Conservation (phyloP, 2,113 vertebrate genomes). For the Penelope pileata region DNA sequence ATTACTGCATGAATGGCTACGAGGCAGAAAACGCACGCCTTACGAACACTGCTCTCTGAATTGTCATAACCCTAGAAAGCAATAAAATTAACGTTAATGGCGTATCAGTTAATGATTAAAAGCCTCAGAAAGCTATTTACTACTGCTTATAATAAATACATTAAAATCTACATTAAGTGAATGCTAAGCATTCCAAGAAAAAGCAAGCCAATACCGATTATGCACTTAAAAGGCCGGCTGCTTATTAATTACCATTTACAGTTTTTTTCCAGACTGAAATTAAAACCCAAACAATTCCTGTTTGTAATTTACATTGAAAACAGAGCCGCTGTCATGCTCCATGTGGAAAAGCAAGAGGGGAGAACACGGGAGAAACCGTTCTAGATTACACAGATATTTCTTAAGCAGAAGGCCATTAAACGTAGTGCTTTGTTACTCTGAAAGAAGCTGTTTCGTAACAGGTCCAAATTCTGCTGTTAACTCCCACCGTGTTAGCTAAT, state of each 20-base stretch:
- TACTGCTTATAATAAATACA: conserved; percentile 30
- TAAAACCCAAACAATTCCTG: background rate
- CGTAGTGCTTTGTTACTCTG: background rate
- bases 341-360: background rate
- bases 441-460: background rate
- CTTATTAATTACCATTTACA: background rate
- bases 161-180: background rate
- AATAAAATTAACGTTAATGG: conserved; percentile 60
- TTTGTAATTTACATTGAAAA: background rate
- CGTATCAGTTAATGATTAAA: conserved; percentile 52
- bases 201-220: background rate
- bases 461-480: background rate
- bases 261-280: background rate
- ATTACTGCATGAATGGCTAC: conserved; percentile 94
- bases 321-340: background rate
- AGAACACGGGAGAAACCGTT: background rate
- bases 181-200: background rate
- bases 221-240: background rate
- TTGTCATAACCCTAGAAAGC: conserved; percentile 92
- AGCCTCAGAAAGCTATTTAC: conserved; percentile 6
- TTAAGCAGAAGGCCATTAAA: background rate
- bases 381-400: background rate
- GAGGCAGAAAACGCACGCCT: conserved; percentile 97
- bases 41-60: conserved; percentile 96
- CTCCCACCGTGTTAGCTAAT: background rate